Evolutionary conservation across 2,797 vertebrate species (phyloP), one percentile per base, ranked within the genome.

Genomic region (Antennarius maculatus): DNA sequence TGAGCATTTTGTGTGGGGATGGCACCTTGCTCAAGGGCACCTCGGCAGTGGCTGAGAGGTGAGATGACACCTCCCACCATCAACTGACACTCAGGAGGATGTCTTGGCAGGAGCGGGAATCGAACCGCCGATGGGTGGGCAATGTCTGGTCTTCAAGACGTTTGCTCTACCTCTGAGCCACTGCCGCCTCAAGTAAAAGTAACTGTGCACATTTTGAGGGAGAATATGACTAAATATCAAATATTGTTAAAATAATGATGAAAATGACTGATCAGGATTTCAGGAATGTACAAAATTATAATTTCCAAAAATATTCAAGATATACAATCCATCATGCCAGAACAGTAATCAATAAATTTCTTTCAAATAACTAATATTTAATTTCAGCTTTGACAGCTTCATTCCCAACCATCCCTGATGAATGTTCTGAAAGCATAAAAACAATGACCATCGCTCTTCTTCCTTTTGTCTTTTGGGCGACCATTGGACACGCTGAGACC

Each of bases 401-500:
- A 39, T 29, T 14, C 7, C 45, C 41, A 16, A 1, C 15, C 12
- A 23, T 14, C 7, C 61, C 7, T 14, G 34, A 7, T 28, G 17
- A 12, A 12, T 2, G 0, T 27, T 18, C 2, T 1, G 18, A 39
- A 39, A 34, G 57, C 23, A 16, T 52, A 39, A 13, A 43, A 43
- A 50, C 28, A 70, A 18, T 23, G 23, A 23, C 6, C 56, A 61
- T 54, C 39, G 15, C 42, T 61, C 71, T 60, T 31, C 47, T 39
- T 50, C 50, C 68, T 66, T 84, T 75, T 77, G 78, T 77, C 63
- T 74, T 74, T 54, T 18, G 14, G 1, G 54, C 2, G 7, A 29
- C 46, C 43, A 5, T 77, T 78, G 71, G 87, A 83, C 74, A 66
- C 34, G 2, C 57, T 0, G 51, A 79, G 81, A 84, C 81, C 84